These are phyloP conservation scores for Halictus quadricinctus DNA, from an alignment of 2,888 invertebrate species.

Conservation along the genomic window DNA sequence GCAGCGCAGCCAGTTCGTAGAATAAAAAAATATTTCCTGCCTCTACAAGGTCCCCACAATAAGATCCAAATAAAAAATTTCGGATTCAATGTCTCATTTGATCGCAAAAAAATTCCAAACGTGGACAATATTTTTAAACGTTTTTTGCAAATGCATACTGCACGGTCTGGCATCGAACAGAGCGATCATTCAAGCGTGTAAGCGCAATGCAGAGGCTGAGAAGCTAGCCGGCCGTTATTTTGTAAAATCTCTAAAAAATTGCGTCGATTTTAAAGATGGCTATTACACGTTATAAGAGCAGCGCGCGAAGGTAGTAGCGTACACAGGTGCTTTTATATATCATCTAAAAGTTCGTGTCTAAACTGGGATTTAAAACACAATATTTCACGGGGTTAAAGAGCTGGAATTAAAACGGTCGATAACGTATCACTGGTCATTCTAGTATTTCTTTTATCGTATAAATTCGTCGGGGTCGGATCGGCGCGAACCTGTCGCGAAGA, in stretches of 20 bases:
- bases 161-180: neutral
- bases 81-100: neutral
- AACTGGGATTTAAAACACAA: constrained; percentile 44
- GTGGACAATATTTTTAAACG: neutral
- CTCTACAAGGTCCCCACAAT: neutral
- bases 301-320: no score
- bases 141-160: neutral
- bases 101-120: neutral
- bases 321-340: constrained; percentile 18
- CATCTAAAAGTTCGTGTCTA: constrained; percentile 29
- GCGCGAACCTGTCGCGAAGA: constrained; percentile 16
- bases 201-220: constrained; percentile 2
- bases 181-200: neutral
- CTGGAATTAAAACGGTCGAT: constrained; percentile 50
- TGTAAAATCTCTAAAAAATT: constrained; percentile 28
- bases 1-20: no score
- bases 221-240: neutral
- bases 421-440: constrained; percentile 42
- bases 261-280: neutral
- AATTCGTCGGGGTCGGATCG: constrained; percentile 37
- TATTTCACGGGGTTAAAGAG: constrained; percentile 35
- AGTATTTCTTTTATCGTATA: constrained; percentile 46
- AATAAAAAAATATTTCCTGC: no score
- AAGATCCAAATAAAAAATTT: neutral
- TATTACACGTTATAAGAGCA: neutral